phyloP scores from a whole-genome alignment of 2,888 invertebrate species.

The Cerastis rubricosa region DNA sequence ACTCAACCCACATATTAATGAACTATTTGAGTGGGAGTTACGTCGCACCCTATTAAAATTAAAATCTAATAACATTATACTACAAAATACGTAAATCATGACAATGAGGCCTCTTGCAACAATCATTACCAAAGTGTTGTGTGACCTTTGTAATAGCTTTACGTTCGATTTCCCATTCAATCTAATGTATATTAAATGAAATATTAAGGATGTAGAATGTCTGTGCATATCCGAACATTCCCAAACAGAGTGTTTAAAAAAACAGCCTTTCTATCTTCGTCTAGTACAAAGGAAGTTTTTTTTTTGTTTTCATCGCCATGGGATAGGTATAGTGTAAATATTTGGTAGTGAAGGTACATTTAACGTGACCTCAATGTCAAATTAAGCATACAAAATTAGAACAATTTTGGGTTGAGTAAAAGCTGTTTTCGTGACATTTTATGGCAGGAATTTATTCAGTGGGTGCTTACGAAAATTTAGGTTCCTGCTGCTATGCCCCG shows the following conservation, averaged over 20 bases:
- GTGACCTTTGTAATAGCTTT: slow-evolving; percentile 50
- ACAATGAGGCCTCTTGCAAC: slow-evolving; percentile 29
- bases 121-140: slow-evolving; percentile 42
- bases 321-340: slow-evolving; percentile 56
- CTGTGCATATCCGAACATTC: slow-evolving; percentile 17
- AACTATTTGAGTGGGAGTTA: slow-evolving; percentile 38
- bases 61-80: slow-evolving; percentile 32
- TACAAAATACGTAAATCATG: slow-evolving; percentile 37
- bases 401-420: slow-evolving; percentile 57
- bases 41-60: slow-evolving; percentile 47
- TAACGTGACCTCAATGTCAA: slow-evolving; percentile 64
- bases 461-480: slow-evolving; percentile 39
- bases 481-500: slow-evolving; percentile 23
- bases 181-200: slow-evolving; percentile 9
- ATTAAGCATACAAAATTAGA: slow-evolving; percentile 63
- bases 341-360: slow-evolving; percentile 46
- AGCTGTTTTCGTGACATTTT: slow-evolving; percentile 60
- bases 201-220: slow-evolving; percentile 6
- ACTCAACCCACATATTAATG: slow-evolving; percentile 49
- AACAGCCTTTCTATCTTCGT: slow-evolving; percentile 7
- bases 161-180: slow-evolving; percentile 29
- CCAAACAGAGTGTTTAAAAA: slow-evolving; percentile 19
- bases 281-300: slow-evolving; percentile 14
- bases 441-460: slow-evolving; percentile 54
- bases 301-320: slow-evolving; percentile 36